Base-by-base conservation (phyloP, 92 coral and sea anemone genomes). In the Nematostella vectensis region DNA sequence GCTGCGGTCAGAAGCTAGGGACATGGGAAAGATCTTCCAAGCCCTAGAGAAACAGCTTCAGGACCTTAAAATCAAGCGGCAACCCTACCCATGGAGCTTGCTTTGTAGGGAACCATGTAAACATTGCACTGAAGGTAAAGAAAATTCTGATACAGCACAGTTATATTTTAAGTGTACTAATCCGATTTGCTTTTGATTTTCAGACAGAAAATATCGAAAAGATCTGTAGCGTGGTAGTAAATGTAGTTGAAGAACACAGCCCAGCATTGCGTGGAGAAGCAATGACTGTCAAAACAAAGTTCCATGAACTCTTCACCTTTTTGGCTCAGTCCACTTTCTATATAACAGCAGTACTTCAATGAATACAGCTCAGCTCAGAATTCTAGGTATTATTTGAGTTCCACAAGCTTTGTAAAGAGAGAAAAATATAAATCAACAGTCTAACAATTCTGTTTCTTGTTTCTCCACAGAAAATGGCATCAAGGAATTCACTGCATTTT, bases 41-140 rank as follows among this genome's bases (percentile, higher is more conserved):
- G 40, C 8, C 40, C 15, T 45, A 19, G 51, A 45, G 18, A 45
- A 45, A 17, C 51, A 45, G 23, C 51, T 45, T 9, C 51, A 45
- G 21, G 51, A 8, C 9, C 21, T 45, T 4, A 45, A 45, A 4
- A 19, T 45, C 51, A 45, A 45, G 21, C 51, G 51, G 21, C 51
- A 45, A 17, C 17, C 51, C 23, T 45, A 45, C 51, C n/a, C 51
- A 45, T 17, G 23, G 51, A 4, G 23, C 12, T 19, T 10, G 51
- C 21, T 45, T 45, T 45, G 51, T 45, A 9, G 51, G 51, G 18
- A 45, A 45, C 21, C 51, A 45, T 45, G 23, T 45, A 11, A 45
- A 45, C 18, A 45, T 19, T 45, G 12, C 18, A 11, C 21, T 45
- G 23, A 19, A 45, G 51, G 51, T 45, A 45, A 11, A 15, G n/a